Percentiles rank a stretch among this genome's conserved stretches.
Conservation (phyloP, 2,797 vertebrate genomes). For the Aeoliscus strigatus region DNA sequence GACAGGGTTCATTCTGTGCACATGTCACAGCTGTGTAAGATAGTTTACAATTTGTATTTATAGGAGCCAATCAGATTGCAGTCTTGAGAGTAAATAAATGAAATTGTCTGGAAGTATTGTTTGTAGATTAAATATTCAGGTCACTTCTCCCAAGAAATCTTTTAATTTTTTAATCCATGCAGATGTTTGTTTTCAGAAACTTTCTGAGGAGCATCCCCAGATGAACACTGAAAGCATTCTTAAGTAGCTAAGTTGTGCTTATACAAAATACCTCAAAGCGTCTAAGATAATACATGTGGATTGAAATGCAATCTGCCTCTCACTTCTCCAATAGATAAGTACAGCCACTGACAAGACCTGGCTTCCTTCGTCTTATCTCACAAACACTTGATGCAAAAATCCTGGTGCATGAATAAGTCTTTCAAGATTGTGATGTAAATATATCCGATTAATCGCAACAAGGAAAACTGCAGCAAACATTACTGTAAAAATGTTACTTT, state of each 20-base stretch:
- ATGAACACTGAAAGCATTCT: slow-evolving; percentile 79
- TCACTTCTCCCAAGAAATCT: slow-evolving; percentile 74
- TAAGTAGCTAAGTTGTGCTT: slow-evolving; percentile 78
- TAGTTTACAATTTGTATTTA: slow-evolving; percentile 76
- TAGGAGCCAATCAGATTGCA: slow-evolving; percentile 70
- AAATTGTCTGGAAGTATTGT: slow-evolving; percentile 73
- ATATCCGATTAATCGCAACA: slow-evolving; percentile 77
- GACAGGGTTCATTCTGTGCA: slow-evolving; percentile 64
- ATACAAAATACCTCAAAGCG: slow-evolving; percentile 80
- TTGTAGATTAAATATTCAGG: slow-evolving; percentile 82
- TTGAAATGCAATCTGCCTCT: slow-evolving; percentile 80
- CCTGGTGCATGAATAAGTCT: slow-evolving; percentile 75
- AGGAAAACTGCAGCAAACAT: slow-evolving; percentile 71
- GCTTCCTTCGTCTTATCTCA: slow-evolving; percentile 78
- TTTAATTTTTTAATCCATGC: slow-evolving; percentile 78
- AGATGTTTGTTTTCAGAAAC: slow-evolving; percentile 80
- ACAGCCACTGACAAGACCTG: slow-evolving; percentile 79
- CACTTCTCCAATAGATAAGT: slow-evolving; percentile 79
- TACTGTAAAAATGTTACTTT: slow-evolving; percentile 65
- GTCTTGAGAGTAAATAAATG: slow-evolving; percentile 68
- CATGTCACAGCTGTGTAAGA: slow-evolving; percentile 60
- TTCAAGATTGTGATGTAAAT: slow-evolving; percentile 79
- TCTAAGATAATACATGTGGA: slow-evolving; percentile 82
- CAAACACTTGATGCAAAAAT: slow-evolving; percentile 77
- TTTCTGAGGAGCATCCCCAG: slow-evolving; percentile 75